Percentiles rank a stretch among this genome's conserved stretches.
These are phyloP conservation scores for Basileuterus tristriatus DNA, from an alignment of 2,797 vertebrate genomes.

Conservation along the genomic window DNA sequence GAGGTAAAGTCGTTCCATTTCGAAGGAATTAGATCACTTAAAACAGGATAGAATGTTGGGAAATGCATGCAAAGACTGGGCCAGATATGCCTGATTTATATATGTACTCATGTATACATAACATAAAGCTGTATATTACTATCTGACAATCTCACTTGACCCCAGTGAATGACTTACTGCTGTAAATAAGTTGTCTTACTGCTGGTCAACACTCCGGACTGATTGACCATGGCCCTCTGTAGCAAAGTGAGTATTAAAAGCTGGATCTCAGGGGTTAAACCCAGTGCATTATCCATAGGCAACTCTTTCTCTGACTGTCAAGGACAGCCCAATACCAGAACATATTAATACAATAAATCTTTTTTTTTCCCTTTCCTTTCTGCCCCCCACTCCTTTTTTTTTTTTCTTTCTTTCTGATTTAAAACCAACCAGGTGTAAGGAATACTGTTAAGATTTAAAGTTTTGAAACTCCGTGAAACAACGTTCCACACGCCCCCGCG, in stretches of 20 bases:
- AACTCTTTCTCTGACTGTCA: not conserved
- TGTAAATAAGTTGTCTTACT: not conserved
- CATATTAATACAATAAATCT: slow-evolving; percentile 10
- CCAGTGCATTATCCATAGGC: not conserved
- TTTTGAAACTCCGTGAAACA: not conserved
- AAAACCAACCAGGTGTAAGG: not conserved
- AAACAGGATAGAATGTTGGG: not conserved
- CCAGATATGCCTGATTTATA: not conserved
- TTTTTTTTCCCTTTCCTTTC: not conserved
- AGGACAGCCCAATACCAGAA: not conserved
- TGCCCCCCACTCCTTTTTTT: fast-evolving
- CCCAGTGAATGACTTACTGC: not conserved
- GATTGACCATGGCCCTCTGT: not conserved
- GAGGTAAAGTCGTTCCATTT: not conserved
- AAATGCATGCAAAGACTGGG: not conserved
- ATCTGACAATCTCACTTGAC: not conserved
- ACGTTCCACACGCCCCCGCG: fast-evolving
- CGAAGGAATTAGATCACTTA: not conserved
- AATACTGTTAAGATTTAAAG: not conserved
- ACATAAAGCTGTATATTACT: not conserved
- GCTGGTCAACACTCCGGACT: not conserved
- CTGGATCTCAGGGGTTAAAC: not conserved
- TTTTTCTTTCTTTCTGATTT: fast-evolving
- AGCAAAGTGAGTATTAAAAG: not conserved
- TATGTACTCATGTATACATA: not conserved